A percentile compares a stretch with the other conserved stretches of the same genome.
These are phyloP conservation scores for Ichneumoninae sp. DNA, from an alignment of 2,888 invertebrate genomes.

Conservation along the genomic window DNA sequence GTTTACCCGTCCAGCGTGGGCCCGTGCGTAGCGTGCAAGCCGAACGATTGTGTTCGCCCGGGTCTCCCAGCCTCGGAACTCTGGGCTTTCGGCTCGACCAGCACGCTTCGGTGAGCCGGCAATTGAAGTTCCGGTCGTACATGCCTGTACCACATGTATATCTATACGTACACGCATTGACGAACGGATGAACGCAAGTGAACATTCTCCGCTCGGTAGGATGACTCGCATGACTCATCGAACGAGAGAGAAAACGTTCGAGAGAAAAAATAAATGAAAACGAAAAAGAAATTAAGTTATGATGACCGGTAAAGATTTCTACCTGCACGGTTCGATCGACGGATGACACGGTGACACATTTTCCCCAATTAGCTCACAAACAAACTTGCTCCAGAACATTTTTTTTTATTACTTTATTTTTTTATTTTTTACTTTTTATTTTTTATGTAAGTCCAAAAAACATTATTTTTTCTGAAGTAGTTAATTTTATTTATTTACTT, in stretches of 20 bases:
- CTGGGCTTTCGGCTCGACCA: slow-evolving; percentile 25
- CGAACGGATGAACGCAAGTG: slow-evolving; percentile 13
- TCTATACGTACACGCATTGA: neutral
- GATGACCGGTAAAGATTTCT: neutral
- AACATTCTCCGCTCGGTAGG: neutral
- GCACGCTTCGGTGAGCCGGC: slow-evolving; percentile 47
- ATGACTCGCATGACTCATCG: slow-evolving; percentile 34
- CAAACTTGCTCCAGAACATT: neutral
- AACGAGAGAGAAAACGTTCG: slow-evolving; percentile 1
- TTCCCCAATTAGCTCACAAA: neutral
- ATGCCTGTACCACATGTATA: neutral
- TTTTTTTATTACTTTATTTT: no score
- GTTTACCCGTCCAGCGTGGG: slow-evolving; percentile 22
- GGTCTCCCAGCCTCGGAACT: slow-evolving; percentile 14
- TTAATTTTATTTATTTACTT: no score
- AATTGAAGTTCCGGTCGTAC: slow-evolving; percentile 49
- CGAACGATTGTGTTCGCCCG: slow-evolving; percentile 7
- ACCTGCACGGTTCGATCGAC: neutral
- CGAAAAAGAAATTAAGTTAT: neutral
- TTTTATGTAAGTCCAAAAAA: neutral
- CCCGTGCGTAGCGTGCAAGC: slow-evolving; percentile 2
- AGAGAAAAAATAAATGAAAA: neutral
- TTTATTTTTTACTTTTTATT: neutral
- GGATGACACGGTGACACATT: neutral
- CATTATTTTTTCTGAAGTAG: no score